phyloP scores from a whole-genome alignment of 2,797 vertebrate genomes.

The Knipowitschia caucasica region DNA sequence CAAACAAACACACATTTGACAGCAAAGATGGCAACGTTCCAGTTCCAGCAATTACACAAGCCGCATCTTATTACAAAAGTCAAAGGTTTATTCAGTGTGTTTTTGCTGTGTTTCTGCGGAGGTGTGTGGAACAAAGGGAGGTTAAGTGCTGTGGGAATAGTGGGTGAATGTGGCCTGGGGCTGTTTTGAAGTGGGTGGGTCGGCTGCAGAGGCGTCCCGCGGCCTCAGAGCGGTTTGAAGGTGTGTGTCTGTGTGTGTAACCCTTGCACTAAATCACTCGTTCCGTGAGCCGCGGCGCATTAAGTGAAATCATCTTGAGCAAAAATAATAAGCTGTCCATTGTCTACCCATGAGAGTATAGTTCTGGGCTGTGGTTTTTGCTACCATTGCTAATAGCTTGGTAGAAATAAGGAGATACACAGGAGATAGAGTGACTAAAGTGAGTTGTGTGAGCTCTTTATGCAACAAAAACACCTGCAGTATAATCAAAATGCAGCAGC shows the following conservation, averaged over 20 bases:
- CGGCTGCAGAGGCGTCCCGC: slow-evolving; percentile 7
- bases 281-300: not conserved
- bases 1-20: slow-evolving; percentile 7
- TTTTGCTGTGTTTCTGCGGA: slow-evolving; percentile 4
- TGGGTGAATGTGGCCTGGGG: slow-evolving; percentile 52
- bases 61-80: slow-evolving; percentile 2
- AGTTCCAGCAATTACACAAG: slow-evolving; percentile 14
- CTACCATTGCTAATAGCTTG: no score
- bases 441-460: no score
- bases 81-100: not conserved
- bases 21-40: slow-evolving; percentile 23
- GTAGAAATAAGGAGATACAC: no score
- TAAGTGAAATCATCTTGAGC: not conserved
- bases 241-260: slow-evolving; percentile 4
- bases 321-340: no score
- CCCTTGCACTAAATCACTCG: slow-evolving; percentile 8
- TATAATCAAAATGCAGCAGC: no score
- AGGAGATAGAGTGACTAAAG: no score
- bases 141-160: slow-evolving; percentile 45
- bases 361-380: no score
- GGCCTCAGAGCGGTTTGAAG: slow-evolving; percentile 15
- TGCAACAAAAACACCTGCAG: no score
- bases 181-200: slow-evolving; percentile 45
- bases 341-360: no score
- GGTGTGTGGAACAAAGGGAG: slow-evolving; percentile 4